phyloP scores from a whole-genome alignment of 2,113 vertebrate species.

The Nettapus auritus region DNA sequence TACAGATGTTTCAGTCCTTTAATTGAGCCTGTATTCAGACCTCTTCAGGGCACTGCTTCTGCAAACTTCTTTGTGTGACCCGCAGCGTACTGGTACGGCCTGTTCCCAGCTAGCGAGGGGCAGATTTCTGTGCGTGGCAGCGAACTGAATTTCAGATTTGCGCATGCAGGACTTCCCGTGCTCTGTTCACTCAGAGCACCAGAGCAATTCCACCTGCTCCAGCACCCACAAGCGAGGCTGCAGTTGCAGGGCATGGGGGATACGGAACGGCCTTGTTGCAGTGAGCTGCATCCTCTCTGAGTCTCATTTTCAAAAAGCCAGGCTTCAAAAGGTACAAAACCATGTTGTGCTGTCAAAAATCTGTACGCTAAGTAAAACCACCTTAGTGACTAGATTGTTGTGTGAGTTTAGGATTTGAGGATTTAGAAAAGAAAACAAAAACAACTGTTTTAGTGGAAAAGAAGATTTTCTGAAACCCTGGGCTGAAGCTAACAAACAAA shows the following conservation, averaged over 20 bases:
- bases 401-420: neutral
- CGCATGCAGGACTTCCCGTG: rapidly evolving
- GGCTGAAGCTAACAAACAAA: neutral
- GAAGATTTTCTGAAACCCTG: neutral
- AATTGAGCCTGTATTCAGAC: neutral
- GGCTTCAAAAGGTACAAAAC: neutral
- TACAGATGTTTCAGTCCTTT: neutral
- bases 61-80: neutral
- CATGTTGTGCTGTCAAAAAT: rapidly evolving
- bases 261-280: rapidly evolving
- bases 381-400: rapidly evolving
- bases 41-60: neutral
- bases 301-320: neutral
- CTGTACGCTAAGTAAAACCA: neutral
- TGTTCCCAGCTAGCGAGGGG: neutral
- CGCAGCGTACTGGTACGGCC: rapidly evolving
- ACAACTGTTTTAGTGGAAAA: neutral
- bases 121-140: neutral
- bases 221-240: rapidly evolving
- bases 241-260: rapidly evolving
- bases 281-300: rapidly evolving
- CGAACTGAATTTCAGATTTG: rapidly evolving
- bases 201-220: neutral
- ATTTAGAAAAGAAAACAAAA: neutral
- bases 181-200: rapidly evolving